Conservation (phyloP, 2,113 vertebrate species). For the Gallinago jamesoni region DNA sequence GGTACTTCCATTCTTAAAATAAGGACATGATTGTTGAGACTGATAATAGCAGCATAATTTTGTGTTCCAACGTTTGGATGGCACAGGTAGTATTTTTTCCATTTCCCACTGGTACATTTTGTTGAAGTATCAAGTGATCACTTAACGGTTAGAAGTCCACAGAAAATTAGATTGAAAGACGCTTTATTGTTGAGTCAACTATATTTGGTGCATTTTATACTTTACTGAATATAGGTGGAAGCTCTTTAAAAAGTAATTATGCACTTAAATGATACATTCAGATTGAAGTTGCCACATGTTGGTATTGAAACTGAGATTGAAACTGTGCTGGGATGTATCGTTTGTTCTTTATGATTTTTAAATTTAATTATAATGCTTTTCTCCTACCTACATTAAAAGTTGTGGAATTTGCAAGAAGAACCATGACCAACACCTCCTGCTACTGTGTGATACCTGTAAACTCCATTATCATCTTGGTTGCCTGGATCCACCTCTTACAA, state of each 20-base stretch:
- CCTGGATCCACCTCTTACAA: conserved; percentile 94
- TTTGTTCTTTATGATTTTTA: neutral
- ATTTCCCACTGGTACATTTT: neutral
- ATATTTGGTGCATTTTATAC: neutral
- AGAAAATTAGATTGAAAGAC: neutral
- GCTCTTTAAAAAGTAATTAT: neutral
- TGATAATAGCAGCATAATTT: neutral
- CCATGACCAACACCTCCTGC: conserved; percentile 94
- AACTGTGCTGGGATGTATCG: neutral
- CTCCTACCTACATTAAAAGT: conserved; percentile 65
- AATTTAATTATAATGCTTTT: conserved; percentile 52
- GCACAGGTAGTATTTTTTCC: neutral
- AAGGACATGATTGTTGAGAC: neutral
- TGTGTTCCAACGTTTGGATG: neutral
- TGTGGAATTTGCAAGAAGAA: conserved; percentile 99
- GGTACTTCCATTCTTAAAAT: neutral
- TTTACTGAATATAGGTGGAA: neutral
- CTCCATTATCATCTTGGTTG: conserved; percentile 98
- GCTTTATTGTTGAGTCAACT: neutral
- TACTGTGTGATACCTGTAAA: conserved; percentile 97
- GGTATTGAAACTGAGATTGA: neutral
- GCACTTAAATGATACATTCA: neutral
- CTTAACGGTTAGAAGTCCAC: neutral
- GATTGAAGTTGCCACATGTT: neutral
- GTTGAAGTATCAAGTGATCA: neutral